Evolutionary conservation across 2,888 invertebrate species (phyloP), one percentile per base, ranked within the genome.

Genomic region (Fragum fragum): DNA sequence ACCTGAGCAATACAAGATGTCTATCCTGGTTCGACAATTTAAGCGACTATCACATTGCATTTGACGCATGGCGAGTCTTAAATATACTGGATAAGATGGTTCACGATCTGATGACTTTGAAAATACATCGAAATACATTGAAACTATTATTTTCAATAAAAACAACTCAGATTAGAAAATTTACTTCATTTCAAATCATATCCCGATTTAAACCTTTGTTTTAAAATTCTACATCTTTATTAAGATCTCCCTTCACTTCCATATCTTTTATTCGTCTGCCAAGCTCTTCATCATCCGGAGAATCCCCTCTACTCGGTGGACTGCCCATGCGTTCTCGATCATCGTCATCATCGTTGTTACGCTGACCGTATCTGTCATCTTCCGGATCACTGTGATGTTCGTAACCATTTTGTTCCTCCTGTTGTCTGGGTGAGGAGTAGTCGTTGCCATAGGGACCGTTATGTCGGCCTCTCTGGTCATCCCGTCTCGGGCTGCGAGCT

Each of bases 141-240:
- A n/a, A n/a, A n/a, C n/a, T n/a, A n/a, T n/a, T n/a, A n/a, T n/a
- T n/a, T n/a, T n/a, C n/a, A n/a, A n/a, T n/a, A n/a, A n/a, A n/a
- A n/a, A n/a, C n/a, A n/a, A n/a, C n/a, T n/a, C n/a, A n/a, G n/a
- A n/a, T n/a, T n/a, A n/a, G n/a, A n/a, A 36, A 36, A 6, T 36
- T 36, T 36, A 36, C 32, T 36, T 36, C 32, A 36, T 36, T 36
- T 36, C 3, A 36, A 36, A 36, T 6, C 3, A 36, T 36, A 14
- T 16, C 7, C 3, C 5, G 16, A 1, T 9, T 47, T 47, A 9
- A 9, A 3, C 47, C 16, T 5, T 47, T 47, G 7, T 9, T 47
- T 47, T 85, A 85, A 53, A 66, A 81, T 6, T 85, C 66, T 18
- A 85, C 26, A 7, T 78, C 61, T n/a, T 75, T 59, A 66, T 85